These are phyloP conservation scores for Corythaeola cristata DNA, from an alignment of 2,113 vertebrate genomes.

Conservation along the genomic window DNA sequence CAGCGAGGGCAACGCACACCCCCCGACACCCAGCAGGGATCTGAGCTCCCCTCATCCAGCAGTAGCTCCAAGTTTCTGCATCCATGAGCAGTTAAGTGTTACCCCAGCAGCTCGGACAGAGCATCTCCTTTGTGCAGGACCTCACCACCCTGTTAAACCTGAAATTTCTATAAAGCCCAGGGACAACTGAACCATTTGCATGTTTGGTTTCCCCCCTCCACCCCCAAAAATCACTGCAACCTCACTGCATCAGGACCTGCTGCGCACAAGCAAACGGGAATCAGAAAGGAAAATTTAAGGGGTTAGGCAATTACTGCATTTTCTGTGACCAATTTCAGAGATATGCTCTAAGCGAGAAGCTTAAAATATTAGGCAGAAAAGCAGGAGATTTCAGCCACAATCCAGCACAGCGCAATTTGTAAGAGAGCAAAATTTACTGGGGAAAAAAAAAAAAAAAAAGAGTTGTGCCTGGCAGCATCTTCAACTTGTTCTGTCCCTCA, in stretches of 20 bases:
- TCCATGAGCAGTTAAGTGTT: neutral
- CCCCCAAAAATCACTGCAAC: neutral
- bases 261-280: neutral
- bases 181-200: neutral
- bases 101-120: neutral
- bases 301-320: neutral
- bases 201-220: fast-evolving
- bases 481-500: neutral
- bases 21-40: neutral
- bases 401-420: neutral
- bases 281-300: neutral
- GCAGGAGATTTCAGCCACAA: neutral
- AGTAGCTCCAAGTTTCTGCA: neutral
- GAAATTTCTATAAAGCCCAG: neutral
- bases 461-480: neutral
- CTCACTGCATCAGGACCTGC: neutral
- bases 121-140: neutral
- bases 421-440: neutral
- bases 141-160: neutral
- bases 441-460: neutral
- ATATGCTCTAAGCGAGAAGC: neutral
- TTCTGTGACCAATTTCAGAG: neutral
- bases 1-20: neutral
- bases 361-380: neutral
- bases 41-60: neutral